These are phyloP conservation scores for Linnaemya tessellans DNA, from an alignment of 2,888 invertebrate species.

Conservation along the genomic window DNA sequence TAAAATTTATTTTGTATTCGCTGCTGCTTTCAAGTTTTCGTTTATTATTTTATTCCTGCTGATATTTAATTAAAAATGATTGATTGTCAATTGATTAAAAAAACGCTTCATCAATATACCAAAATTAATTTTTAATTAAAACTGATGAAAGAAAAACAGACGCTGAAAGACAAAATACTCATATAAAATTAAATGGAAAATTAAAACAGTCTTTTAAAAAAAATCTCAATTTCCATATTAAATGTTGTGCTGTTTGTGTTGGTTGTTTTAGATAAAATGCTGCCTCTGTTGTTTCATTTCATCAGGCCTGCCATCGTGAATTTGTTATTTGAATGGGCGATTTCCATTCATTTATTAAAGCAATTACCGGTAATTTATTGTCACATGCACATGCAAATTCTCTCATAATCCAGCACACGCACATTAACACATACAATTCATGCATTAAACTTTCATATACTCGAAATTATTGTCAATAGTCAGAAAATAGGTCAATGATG, in stretches of 20 bases:
- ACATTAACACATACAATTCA: not conserved
- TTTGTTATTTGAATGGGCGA: constrained; percentile 60
- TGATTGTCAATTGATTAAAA: constrained; percentile 72
- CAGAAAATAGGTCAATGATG: constrained; percentile 51
- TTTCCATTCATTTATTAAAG: constrained; percentile 54
- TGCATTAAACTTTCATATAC: constrained; percentile 21
- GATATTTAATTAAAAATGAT: constrained; percentile 71
- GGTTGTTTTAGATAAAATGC: not conserved
- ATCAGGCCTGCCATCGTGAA: constrained; percentile 8
- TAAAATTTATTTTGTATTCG: not conserved
- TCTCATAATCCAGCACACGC: not conserved
- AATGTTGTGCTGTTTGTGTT: constrained; percentile 4
- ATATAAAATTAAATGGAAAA: constrained; percentile 9
- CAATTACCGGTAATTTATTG: constrained; percentile 66
- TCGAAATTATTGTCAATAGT: constrained; percentile 49
- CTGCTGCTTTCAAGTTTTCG: not conserved
- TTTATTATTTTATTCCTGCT: not conserved
- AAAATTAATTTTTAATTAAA: constrained; percentile 66
- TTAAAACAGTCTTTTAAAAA: not conserved
- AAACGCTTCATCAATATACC: constrained; percentile 56
- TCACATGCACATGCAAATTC: constrained; percentile 31
- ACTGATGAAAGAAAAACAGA: constrained; percentile 5
- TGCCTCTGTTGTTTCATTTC: not conserved
- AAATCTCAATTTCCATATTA: constrained; percentile 44
- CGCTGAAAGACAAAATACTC: not conserved